Evolutionary conservation across 2,113 vertebrate species (phyloP).

Genomic region (Rattus norvegicus): DNA sequence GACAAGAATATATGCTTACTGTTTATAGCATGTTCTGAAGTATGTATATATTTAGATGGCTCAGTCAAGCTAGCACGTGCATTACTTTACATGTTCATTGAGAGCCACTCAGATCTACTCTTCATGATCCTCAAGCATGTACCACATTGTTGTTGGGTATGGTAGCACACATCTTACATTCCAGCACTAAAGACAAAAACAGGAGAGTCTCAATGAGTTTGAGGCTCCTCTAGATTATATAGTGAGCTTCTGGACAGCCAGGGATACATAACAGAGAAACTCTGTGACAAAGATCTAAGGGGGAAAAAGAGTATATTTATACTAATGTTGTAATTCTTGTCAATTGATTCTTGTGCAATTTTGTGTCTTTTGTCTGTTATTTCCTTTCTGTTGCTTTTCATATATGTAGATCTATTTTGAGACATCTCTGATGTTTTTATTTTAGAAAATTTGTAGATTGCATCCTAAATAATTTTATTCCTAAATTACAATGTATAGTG

Average conservation of each 20-base stretch:
- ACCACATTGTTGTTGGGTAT: neutral
- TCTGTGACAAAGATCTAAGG: neutral
- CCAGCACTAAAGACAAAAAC: neutral
- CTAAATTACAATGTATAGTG: constrained; percentile 20
- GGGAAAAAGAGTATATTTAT: neutral
- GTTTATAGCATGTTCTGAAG: neutral
- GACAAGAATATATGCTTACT: neutral
- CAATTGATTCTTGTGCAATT: neutral
- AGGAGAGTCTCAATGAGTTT: neutral
- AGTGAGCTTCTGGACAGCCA: neutral
- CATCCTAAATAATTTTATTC: constrained; percentile 17
- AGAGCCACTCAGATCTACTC: neutral
- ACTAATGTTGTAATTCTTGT: neutral
- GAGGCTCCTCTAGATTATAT: neutral
- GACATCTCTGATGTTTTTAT: constrained; percentile 27
- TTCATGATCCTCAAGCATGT: neutral
- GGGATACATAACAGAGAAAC: neutral
- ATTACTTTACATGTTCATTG: neutral
- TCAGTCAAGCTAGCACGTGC: neutral
- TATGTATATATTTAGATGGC: neutral
- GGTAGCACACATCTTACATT: neutral
- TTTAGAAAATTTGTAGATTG: constrained; percentile 39
- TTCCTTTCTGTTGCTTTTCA: constrained; percentile 41
- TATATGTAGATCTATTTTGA: neutral
- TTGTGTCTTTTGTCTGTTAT: neutral